These are phyloP conservation scores for Drosophila fulvimacula DNA, from an alignment of 2,888 invertebrate species.

Conservation along the genomic window DNA sequence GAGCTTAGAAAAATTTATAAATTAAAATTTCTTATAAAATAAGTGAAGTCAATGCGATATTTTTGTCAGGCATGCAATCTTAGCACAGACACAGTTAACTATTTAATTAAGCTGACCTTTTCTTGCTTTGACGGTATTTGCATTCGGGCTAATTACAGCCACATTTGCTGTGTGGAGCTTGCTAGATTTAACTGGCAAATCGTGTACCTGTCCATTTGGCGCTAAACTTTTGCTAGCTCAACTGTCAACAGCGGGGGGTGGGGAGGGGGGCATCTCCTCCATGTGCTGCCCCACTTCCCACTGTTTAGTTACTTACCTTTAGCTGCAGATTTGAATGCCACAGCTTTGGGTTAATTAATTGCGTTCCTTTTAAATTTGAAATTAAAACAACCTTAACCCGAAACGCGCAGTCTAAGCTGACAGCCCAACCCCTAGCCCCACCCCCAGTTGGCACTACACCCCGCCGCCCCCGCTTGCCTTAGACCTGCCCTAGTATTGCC, in stretches of 20 bases:
- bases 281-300: neutral
- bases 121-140: conserved; percentile 16
- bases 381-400: conserved; percentile 64
- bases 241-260: conserved; percentile 22
- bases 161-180: conserved; percentile 5
- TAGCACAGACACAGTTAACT: neutral
- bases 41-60: too few species aligned
- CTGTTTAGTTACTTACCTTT: conserved; percentile 11
- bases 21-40: too few species aligned
- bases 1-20: too few species aligned
- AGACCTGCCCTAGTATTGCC: conserved; percentile 18
- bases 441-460: neutral
- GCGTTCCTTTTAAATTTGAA: conserved; percentile 69
- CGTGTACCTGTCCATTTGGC: conserved; percentile 29
- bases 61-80: too few species aligned
- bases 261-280: too few species aligned
- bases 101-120: conserved; percentile 22
- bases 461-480: neutral
- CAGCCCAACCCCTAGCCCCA: neutral
- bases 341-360: conserved; percentile 72
- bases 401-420: conserved; percentile 13
- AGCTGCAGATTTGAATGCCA: conserved; percentile 46
- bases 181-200: conserved; percentile 12
- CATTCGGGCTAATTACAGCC: conserved; percentile 38
- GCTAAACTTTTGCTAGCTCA: conserved; percentile 31